Evolutionary conservation across 2,888 invertebrate genomes (phyloP), one percentile per base, ranked within the genome.

Genomic region (Diplazon laetatorius): DNA sequence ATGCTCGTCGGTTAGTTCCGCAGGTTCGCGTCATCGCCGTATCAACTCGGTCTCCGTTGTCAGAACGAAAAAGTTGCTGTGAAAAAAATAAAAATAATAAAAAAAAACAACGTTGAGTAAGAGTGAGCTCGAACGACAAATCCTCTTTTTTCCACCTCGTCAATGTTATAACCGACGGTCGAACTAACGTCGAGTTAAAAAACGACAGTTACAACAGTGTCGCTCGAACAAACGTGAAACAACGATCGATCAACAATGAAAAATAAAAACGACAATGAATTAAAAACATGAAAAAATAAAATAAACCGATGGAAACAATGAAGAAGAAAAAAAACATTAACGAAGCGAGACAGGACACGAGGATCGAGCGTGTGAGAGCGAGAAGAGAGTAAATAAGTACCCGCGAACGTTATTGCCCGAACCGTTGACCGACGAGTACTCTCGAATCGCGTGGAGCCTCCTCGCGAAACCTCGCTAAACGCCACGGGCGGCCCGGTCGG

Each of bases 401-500:
- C n/a, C n/a, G n/a, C 57, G 44, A 59, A 8, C 59, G 52, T n/a
- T 16, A 20, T n/a, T n/a, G 14, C 25, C 37, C 39, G n/a, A n/a
- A 22, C 37, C 20, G 59, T 12, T 59, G 12, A 18, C 39, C 16
- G 37, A n/a, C 12, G 59, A 59, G 39, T 59, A n/a, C 59, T 37
- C 59, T 37, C 59, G 59, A 59, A 16, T 37, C 59, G 20, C 57
- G n/a, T 2, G 14, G 57, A 37, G 5, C 25, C 25, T 30, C 52
- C 46, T 73, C 65, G 78, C 70, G 25, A 59, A 46, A 78, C 52
- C 77, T 73, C 77, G 74, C 71, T 68, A 30, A 30, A n/a, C n/a
- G n/a, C n/a, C 78, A 72, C 75, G 71, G 71, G 66, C 78, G 57
- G 71, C 63, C 78, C 73, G 73, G 75, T n/a, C n/a, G n/a, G n/a